phyloP scores from a whole-genome alignment of 2,113 vertebrate genomes.

The Scortum barcoo region DNA sequence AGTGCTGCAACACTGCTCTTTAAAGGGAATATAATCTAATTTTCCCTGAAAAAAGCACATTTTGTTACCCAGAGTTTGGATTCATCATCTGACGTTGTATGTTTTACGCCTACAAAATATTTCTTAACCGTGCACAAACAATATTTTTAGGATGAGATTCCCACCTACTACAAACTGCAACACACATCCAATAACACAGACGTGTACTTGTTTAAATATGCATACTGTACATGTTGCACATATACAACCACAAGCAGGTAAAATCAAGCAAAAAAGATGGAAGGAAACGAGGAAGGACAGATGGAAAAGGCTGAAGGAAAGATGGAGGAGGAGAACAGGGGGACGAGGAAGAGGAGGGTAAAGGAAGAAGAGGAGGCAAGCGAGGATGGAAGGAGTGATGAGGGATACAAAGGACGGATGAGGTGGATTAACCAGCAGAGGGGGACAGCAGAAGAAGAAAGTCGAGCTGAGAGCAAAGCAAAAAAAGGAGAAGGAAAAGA shows the following conservation, averaged over 20 bases:
- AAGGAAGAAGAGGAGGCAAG: not conserved
- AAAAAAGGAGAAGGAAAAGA: not conserved
- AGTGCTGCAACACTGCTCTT: not conserved
- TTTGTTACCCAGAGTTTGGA: not conserved
- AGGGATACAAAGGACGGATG: not conserved
- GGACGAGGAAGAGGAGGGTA: not conserved
- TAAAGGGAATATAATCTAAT: not conserved
- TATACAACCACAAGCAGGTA: not conserved
- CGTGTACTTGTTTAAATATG: not conserved
- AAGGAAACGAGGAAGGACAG: not conserved
- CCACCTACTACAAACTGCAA: not conserved
- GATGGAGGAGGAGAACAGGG: not conserved
- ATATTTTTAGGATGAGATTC: not conserved
- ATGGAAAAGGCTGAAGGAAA: not conserved
- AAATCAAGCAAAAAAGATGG: not conserved
- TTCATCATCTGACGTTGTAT: not conserved
- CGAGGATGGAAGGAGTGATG: not conserved
- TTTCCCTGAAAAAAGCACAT: not conserved
- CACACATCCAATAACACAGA: not conserved
- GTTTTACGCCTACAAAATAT: not conserved
- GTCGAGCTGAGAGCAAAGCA: not conserved
- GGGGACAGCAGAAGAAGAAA: not conserved
- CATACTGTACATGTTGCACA: not conserved
- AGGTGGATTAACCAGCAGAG: not conserved
- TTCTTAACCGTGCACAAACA: not conserved